Evolutionary conservation across 2,113 vertebrate genomes (phyloP).

Genomic region (Chloropsis hardwickii): DNA sequence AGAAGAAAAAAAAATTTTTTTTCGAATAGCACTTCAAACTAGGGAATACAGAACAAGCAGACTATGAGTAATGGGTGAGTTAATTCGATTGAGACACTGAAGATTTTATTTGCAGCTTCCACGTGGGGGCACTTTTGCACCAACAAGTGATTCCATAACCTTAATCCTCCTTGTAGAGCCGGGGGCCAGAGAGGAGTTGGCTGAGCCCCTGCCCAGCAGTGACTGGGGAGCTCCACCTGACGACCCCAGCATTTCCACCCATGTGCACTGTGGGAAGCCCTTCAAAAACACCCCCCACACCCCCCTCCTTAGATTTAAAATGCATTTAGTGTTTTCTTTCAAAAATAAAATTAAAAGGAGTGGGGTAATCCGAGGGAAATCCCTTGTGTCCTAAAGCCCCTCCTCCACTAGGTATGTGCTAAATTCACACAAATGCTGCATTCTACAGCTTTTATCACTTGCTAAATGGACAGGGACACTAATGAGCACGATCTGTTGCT

Average conservation of each 20-base stretch:
- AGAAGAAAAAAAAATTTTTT: neutral
- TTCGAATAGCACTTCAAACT: neutral
- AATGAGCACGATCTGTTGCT: slow-evolving; percentile 41
- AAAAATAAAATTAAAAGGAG: neutral
- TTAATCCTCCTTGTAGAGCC: neutral
- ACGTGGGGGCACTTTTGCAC: slow-evolving; percentile 58
- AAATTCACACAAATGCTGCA: neutral
- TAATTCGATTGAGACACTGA: neutral
- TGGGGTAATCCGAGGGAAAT: slow-evolving; percentile 6
- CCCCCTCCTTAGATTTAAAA: neutral
- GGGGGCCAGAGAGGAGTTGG: neutral
- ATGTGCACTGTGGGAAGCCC: neutral
- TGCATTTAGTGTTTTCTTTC: neutral
- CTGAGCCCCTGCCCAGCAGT: neutral
- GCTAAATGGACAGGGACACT: slow-evolving; percentile 35
- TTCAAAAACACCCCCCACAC: neutral
- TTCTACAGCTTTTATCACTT: slow-evolving; percentile 30
- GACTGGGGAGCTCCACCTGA: neutral
- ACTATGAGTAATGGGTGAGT: neutral
- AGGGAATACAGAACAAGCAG: neutral
- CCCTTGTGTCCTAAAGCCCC: neutral
- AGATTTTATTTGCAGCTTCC: slow-evolving; percentile 41
- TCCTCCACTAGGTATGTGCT: neutral
- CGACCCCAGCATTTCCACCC: neutral
- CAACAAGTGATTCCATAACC: neutral